Percentiles rank a stretch among this genome's conserved stretches.
Conservation (phyloP, 2,113 vertebrate species). For the Dendrocopos noguchii region DNA sequence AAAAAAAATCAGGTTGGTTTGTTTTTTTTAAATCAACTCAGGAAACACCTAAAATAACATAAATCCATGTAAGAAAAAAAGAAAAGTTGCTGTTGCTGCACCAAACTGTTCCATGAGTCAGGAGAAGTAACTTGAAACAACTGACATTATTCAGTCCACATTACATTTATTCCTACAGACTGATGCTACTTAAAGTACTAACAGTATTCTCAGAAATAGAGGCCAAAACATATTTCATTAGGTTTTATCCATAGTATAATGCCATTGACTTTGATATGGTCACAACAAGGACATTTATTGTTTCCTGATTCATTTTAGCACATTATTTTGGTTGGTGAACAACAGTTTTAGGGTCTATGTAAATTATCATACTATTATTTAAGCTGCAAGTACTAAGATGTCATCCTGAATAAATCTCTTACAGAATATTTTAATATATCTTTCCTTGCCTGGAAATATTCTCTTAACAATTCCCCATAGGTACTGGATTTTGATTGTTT, state of each 20-base stretch:
- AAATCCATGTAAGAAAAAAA: not conserved
- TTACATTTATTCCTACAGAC: not conserved
- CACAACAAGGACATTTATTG: not conserved
- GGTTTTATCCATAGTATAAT: not conserved
- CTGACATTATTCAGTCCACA: not conserved
- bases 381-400: not conserved
- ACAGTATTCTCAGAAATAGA: not conserved
- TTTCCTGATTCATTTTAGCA: too few relatives aligned
- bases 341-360: too few relatives aligned
- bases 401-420: not conserved
- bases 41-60: not conserved
- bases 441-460: not conserved
- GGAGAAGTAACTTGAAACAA: not conserved
- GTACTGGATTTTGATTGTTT: not conserved
- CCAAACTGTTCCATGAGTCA: not conserved
- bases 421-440: not conserved
- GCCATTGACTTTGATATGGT: not conserved
- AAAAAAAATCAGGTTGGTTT: not conserved
- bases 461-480: not conserved
- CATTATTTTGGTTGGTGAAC: too few relatives aligned
- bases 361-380: not conserved
- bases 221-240: not conserved
- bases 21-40: not conserved
- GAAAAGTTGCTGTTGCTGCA: not conserved
- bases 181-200: not conserved